These are phyloP conservation scores for Dinocampus coccinellae DNA, from an alignment of 2,888 invertebrate genomes.

Conservation along the genomic window DNA sequence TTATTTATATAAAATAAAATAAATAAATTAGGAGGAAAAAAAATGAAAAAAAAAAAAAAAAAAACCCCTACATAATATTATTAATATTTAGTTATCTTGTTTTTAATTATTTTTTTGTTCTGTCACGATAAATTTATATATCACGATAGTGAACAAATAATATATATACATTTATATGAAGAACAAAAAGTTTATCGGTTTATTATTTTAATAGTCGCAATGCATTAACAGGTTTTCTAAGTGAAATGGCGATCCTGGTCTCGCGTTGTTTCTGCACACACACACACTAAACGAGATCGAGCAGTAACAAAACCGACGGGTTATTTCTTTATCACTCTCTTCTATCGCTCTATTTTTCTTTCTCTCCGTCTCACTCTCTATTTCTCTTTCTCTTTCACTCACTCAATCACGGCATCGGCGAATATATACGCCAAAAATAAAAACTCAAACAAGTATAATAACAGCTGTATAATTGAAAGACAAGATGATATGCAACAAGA, in stretches of 20 bases:
- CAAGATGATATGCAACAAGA: slow-evolving; percentile 31
- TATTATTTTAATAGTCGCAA: slow-evolving; percentile 45
- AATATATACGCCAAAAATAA: slow-evolving; percentile 41
- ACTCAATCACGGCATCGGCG: slow-evolving; percentile 52
- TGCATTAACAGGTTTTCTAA: slow-evolving; percentile 69
- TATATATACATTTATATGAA: slow-evolving; percentile 38
- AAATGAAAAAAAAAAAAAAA: not conserved
- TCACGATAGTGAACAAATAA: slow-evolving; percentile 13
- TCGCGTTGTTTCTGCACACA: slow-evolving; percentile 62
- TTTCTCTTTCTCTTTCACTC: not conserved
- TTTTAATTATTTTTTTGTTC: slow-evolving; percentile 21
- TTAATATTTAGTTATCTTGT: slow-evolving; percentile 8
- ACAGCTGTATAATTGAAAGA: slow-evolving; percentile 21
- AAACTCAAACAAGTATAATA: not conserved
- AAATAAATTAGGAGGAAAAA: not conserved
- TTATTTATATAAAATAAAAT: slow-evolving; percentile 23
- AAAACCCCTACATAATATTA: slow-evolving; percentile 13
- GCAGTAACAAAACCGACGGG: slow-evolving; percentile 38
- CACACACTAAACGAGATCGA: slow-evolving; percentile 61
- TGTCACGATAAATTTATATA: slow-evolving; percentile 13
- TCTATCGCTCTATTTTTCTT: too few species aligned
- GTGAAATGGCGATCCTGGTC: slow-evolving; percentile 62
- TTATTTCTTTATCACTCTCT: too few species aligned
- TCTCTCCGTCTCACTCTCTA: too few species aligned
- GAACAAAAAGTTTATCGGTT: slow-evolving; percentile 54